These are phyloP conservation scores for Brevimyrus niger DNA, from an alignment of 2,113 vertebrate genomes.

Conservation along the genomic window DNA sequence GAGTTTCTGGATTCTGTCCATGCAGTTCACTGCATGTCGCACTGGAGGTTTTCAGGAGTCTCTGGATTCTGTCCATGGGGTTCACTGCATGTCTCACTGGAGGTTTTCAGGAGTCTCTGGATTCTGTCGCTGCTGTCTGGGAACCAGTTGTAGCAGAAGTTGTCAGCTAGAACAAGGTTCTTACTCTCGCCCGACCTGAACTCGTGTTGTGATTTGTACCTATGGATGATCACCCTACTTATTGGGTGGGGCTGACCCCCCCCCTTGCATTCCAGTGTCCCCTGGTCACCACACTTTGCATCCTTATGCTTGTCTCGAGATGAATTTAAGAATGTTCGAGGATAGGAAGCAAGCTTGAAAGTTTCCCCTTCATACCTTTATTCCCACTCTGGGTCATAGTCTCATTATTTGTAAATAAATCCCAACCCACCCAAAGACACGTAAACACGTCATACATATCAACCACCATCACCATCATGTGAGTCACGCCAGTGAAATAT, in stretches of 20 bases:
- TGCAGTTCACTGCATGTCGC: not conserved
- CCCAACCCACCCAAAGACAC: not conserved
- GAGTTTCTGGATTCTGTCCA: too few relatives aligned
- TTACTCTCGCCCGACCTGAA: not conserved
- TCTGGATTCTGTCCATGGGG: too few relatives aligned
- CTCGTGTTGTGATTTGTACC: not conserved
- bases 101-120: not conserved
- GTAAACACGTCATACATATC: not conserved
- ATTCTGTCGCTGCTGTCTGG: not conserved
- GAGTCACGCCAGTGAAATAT: not conserved
- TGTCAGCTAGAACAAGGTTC: too few relatives aligned
- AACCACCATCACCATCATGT: not conserved
- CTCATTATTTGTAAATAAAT: not conserved
- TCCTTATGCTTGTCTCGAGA: not conserved
- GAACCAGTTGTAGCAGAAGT: too few relatives aligned
- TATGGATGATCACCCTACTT: not conserved
- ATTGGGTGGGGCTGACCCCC: not conserved
- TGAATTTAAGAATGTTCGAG: not conserved
- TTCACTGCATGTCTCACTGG: not conserved
- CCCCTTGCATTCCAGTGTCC: not conserved
- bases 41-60: not conserved
- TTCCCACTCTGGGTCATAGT: not conserved
- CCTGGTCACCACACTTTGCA: fast-evolving
- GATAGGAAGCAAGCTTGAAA: not conserved
- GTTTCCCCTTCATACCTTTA: not conserved